Conservation (phyloP, 2,888 invertebrate genomes). For the Eupithecia abbreviata region DNA sequence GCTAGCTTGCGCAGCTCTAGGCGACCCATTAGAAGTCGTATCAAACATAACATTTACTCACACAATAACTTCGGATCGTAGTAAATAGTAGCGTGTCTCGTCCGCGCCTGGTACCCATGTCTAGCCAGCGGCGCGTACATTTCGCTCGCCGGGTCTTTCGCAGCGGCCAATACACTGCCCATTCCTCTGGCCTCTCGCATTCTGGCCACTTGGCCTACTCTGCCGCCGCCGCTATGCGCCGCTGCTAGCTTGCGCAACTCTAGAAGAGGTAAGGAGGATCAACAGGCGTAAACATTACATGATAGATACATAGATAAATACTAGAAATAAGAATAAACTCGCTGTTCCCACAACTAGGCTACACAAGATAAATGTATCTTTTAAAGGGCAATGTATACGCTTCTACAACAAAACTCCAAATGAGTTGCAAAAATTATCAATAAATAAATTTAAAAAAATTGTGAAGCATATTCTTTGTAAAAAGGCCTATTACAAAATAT, state of each 20-base stretch:
- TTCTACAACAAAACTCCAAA: too few species aligned
- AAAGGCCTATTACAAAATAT: too few species aligned
- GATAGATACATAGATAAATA: too few species aligned
- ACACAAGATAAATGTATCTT: too few species aligned
- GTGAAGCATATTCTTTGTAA: too few species aligned
- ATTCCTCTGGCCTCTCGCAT: conserved; percentile 59
- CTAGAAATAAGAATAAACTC: too few species aligned
- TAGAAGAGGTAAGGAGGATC: conserved; percentile 32
- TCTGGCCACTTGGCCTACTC: conserved; percentile 51
- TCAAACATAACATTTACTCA: conserved; percentile 44
- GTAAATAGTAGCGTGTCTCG: conserved; percentile 81
- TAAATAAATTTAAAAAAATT: too few species aligned
- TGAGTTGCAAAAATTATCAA: too few species aligned
- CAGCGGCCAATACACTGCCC: conserved; percentile 53
- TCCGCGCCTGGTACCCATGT: conserved; percentile 86
- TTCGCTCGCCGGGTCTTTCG: conserved; percentile 84
- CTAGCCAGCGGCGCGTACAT: conserved; percentile 86
- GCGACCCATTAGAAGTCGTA: too few species aligned
- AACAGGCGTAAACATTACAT: not conserved
- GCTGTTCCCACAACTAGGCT: too few species aligned
- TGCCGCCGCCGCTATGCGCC: conserved; percentile 60
- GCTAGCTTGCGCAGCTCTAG: too few species aligned
- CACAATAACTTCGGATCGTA: conserved; percentile 67
- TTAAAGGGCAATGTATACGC: too few species aligned
- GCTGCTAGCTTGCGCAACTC: conserved; percentile 70